phyloP scores from a whole-genome alignment of 2,888 invertebrate species.

The Pandemis cinnamomeana region DNA sequence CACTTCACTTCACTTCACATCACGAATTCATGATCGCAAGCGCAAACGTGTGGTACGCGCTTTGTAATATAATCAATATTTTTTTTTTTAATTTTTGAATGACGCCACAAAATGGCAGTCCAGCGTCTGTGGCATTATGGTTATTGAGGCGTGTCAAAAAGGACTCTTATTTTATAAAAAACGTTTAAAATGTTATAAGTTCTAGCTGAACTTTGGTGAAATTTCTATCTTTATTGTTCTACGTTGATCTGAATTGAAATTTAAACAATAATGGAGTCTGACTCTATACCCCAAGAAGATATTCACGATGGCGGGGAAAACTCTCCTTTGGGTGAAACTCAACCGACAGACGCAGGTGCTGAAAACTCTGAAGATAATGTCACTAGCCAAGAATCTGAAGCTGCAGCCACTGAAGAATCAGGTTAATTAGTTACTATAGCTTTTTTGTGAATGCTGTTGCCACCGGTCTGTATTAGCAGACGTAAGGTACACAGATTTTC shows the following conservation, averaged over 20 bases:
- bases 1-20: too few relatives aligned
- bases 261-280: conserved; percentile 70
- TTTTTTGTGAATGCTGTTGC: conserved; percentile 34
- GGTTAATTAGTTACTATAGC: conserved; percentile 51
- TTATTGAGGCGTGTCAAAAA: conserved; percentile 62
- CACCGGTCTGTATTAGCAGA: background rate
- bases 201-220: conserved; percentile 49
- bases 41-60: background rate
- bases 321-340: conserved; percentile 72
- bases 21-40: background rate
- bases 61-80: conserved; percentile 8
- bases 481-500: background rate
- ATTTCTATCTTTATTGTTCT: conserved; percentile 65
- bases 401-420: conserved; percentile 62
- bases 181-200: conserved; percentile 58
- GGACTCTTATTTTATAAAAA: conserved; percentile 50
- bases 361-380: conserved; percentile 72
- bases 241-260: conserved; percentile 46
- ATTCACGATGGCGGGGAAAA: conserved; percentile 81
- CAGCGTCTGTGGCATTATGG: conserved; percentile 53
- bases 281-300: conserved; percentile 71
- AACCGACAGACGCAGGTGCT: conserved; percentile 63
- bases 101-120: conserved; percentile 37
- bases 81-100: background rate
- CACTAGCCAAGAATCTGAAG: conserved; percentile 66